A percentile compares a stretch with the other conserved stretches of the same genome.
phyloP scores from a whole-genome alignment of 2,797 vertebrate species.

The Chiroxiphia lanceolata region DNA sequence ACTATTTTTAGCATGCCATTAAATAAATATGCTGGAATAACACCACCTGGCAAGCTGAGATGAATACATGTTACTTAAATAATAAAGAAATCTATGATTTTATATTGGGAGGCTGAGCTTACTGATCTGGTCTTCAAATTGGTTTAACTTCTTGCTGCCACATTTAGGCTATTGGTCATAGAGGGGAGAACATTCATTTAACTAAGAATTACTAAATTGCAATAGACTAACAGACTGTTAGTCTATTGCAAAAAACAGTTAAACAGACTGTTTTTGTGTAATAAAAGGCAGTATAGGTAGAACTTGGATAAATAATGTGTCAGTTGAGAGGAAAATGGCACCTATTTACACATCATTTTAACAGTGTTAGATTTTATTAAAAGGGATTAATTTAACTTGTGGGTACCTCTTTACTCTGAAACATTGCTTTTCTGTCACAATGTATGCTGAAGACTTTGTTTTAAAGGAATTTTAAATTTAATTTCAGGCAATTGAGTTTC shows the following conservation, averaged over 20 bases:
- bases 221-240: too few species aligned
- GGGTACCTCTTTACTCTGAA: neutral
- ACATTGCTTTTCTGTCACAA: neutral
- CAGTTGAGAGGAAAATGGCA: neutral
- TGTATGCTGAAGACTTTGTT: neutral
- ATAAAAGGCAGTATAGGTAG: neutral
- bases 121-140: constrained; percentile 33
- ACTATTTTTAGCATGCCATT: constrained; percentile 46
- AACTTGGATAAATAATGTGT: neutral
- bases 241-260: too few species aligned
- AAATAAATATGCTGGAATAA: constrained; percentile 58
- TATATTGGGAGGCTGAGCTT: constrained; percentile 15
- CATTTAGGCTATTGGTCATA: constrained; percentile 39
- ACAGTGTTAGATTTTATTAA: neutral
- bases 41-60: constrained; percentile 42
- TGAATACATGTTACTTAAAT: constrained; percentile 34
- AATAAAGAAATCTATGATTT: constrained; percentile 14
- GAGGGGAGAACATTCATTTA: neutral
- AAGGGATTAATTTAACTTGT: neutral
- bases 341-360: constrained; percentile 21
- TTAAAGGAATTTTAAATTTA: neutral
- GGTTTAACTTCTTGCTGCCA: constrained; percentile 38
- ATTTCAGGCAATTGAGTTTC: neutral
- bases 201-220: constrained; percentile 28
- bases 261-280: neutral